Percentiles rank a stretch among this genome's conserved stretches.
These are phyloP conservation scores for Drosophila cyrtoloma DNA, from an alignment of 2,888 invertebrate species.

Conservation along the genomic window DNA sequence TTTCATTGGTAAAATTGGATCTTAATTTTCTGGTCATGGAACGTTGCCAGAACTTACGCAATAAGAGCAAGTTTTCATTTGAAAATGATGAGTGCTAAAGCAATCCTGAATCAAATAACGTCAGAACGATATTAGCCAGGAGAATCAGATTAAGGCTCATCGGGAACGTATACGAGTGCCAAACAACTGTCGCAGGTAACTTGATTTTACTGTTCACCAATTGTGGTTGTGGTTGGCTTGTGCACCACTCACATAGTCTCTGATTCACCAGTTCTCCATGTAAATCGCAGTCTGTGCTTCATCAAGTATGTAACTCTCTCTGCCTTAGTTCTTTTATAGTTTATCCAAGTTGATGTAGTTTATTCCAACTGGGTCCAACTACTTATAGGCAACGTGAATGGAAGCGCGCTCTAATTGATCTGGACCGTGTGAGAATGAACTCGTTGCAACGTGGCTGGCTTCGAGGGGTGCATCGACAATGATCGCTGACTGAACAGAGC, in stretches of 20 bases:
- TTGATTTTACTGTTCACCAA: neutral
- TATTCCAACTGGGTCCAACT: neutral
- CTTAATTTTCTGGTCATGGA: too few species aligned
- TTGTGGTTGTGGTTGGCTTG: neutral
- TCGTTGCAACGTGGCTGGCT: constrained; percentile 45
- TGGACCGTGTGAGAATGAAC: constrained; percentile 44
- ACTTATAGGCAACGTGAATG: constrained; percentile 46
- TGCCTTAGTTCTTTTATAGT: neutral
- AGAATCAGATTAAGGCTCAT: too few species aligned
- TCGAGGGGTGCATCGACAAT: constrained; percentile 21
- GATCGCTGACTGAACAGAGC: constrained; percentile 32
- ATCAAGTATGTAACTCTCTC: constrained; percentile 37
- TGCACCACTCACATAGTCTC: constrained; percentile 10
- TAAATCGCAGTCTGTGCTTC: constrained; percentile 49
- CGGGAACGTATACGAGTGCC: too few species aligned
- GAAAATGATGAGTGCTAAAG: too few species aligned
- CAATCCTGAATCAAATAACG: too few species aligned
- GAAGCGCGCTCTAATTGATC: constrained; percentile 47
- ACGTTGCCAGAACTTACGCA: too few species aligned
- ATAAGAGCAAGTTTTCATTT: too few species aligned
- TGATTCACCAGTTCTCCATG: constrained; percentile 48
- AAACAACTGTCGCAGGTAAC: constrained; percentile 52
- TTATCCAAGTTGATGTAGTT: too few species aligned
- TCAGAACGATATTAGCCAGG: too few species aligned
- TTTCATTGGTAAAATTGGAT: too few species aligned